Base-by-base conservation (phyloP, 2,113 vertebrate genomes). In the Notothenia coriiceps region DNA sequence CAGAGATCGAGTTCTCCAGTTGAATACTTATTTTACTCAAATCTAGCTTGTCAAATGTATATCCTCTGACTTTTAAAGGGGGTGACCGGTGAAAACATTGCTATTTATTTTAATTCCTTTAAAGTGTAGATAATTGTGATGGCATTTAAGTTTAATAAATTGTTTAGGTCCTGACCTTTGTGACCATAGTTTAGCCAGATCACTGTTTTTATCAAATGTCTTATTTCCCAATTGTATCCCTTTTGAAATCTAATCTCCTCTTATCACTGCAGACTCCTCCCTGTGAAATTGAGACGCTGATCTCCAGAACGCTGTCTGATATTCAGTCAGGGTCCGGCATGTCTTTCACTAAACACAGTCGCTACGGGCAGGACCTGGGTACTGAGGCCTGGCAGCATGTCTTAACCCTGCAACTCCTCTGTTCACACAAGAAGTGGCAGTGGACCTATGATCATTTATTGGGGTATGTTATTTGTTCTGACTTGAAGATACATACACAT, bases 391-490 rank as follows among this genome's bases (percentile, higher is more conserved):
- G 98, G 98, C 95, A 99, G 57, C 94, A 94, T 17, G 73, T 99
- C 57, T 96, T 95, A 73, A 95, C 97, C 2, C 77, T 98, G 57
- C 96, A 97, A 12, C 95, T 99, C 1, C 93, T 99, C n/a, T 99
- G 98, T 85, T 91, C 93, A 69, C 95, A 95, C 50, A 94, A 96
- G 80, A 96, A 95, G 57, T 99, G 98, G 98, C 82, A 95, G 18
- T 99, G 98, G 98, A 98, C 96, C 9, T 96, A 97, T 62, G 94
- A 97, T 40, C 92, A 96, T 77, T 78, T 99, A 47, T 95, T 99
- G 86, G 94, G 97, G 98, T 98, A 90, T 74, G 75, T 59, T 66
- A 0, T 25, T 62, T 20, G 12, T 20, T 44, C 29, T 10, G 6
- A 60, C 57, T 18, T 59, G 4, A 80, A 13, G 6, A 9, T 46